These are phyloP conservation scores for Seriola rivoliana DNA, from an alignment of 2,113 vertebrate species.

Conservation along the genomic window DNA sequence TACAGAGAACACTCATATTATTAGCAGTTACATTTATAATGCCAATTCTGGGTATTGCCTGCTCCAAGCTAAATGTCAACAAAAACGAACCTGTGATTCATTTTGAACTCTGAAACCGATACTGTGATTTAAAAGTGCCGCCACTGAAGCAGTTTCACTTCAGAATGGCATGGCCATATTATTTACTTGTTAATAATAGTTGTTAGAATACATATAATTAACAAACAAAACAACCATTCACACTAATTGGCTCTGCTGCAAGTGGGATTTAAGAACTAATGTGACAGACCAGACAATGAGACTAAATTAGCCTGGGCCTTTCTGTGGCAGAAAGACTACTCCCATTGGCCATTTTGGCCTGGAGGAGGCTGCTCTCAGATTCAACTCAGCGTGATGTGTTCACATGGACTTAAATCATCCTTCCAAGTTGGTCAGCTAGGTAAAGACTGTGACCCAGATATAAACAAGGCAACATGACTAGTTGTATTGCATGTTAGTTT, in stretches of 20 bases:
- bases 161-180: background rate
- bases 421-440: background rate
- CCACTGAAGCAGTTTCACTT: background rate
- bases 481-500: background rate
- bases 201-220: background rate
- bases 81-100: background rate
- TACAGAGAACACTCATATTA: background rate
- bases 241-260: conserved; percentile 16
- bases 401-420: background rate
- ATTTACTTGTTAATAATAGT: background rate
- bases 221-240: conserved; percentile 18
- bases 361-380: background rate
- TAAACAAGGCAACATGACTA: background rate
- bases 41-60: background rate
- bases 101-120: background rate
- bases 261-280: conserved; percentile 37
- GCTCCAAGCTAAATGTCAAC: background rate
- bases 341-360: background rate
- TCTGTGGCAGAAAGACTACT: conserved; percentile 14
- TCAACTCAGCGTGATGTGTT: background rate
- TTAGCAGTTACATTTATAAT: background rate
- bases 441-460: background rate
- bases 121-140: background rate
- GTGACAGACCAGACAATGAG: conserved; percentile 1
- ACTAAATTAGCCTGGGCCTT: conserved; percentile 15